Percentiles rank a stretch among this genome's conserved stretches.
Conservation (phyloP, 2,888 invertebrate genomes). For the Physocephala rufipes region DNA sequence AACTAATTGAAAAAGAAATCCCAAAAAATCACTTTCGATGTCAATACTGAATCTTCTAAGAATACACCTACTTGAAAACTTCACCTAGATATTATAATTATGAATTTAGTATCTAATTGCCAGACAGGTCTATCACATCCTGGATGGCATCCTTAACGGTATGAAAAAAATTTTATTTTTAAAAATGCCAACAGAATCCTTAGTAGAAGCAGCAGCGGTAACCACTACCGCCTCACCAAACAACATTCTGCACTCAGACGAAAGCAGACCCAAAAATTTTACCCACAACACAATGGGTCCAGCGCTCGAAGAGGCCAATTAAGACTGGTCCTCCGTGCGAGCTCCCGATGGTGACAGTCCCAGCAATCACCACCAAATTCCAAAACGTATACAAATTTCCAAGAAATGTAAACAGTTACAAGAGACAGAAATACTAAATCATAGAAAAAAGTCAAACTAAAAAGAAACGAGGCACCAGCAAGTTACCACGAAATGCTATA, state of each 20-base stretch:
- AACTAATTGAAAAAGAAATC: not conserved
- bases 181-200: slow-evolving; percentile 25
- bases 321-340: slow-evolving; percentile 26
- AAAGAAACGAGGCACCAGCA: slow-evolving; percentile 37
- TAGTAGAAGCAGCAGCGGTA: not conserved
- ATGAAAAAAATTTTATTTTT: slow-evolving; percentile 51
- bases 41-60: not conserved
- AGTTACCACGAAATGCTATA: too few relatives aligned
- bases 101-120: not conserved
- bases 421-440: slow-evolving; percentile 63
- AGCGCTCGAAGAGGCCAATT: slow-evolving; percentile 23
- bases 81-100: too few relatives aligned
- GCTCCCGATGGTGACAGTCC: slow-evolving; percentile 32
- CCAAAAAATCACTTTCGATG: not conserved
- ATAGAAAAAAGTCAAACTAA: slow-evolving; percentile 49
- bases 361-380: slow-evolving; percentile 48
- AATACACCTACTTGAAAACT: not conserved
- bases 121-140: not conserved
- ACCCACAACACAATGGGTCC: not conserved
- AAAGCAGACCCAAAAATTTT: not conserved
- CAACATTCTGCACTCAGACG: not conserved
- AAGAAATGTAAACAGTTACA: slow-evolving; percentile 62
- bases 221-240: not conserved
- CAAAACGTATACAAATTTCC: slow-evolving; percentile 63
- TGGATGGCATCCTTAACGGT: not conserved